Percentiles rank a stretch among this genome's conserved stretches.
These are phyloP conservation scores for Ennomos quercinarius DNA, from an alignment of 2,888 invertebrate species.

Conservation along the genomic window DNA sequence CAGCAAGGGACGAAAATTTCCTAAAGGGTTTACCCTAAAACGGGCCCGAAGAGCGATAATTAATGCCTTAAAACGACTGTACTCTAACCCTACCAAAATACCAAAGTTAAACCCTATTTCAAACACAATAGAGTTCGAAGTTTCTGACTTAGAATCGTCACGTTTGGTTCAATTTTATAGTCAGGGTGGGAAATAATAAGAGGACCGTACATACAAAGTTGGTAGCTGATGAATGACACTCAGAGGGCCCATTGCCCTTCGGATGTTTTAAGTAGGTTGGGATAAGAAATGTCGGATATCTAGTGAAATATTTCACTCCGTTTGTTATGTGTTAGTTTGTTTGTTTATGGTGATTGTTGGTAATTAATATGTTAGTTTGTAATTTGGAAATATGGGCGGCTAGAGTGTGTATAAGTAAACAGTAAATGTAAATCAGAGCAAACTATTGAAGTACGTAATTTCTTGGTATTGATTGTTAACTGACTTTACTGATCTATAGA, in stretches of 20 bases:
- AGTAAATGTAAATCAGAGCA: background rate
- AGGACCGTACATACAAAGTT: slow-evolving; percentile 82
- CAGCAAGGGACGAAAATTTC: slow-evolving; percentile 80
- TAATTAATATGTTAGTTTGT: slow-evolving; percentile 22
- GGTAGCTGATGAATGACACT: slow-evolving; percentile 84
- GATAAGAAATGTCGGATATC: slow-evolving; percentile 83
- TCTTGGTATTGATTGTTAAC: no score
- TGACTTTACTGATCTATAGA: no score
- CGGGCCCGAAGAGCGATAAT: slow-evolving; percentile 77
- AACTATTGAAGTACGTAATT: no score
- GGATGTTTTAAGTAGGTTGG: slow-evolving; percentile 82
- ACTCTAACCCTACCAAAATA: slow-evolving; percentile 46
- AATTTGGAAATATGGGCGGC: slow-evolving; percentile 11
- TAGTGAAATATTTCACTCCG: slow-evolving; percentile 73
- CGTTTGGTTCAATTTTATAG: slow-evolving; percentile 82
- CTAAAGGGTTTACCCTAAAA: slow-evolving; percentile 83
- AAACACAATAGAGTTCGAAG: slow-evolving; percentile 42
- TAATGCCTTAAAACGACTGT: slow-evolving; percentile 79
- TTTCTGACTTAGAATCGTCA: slow-evolving; percentile 42
- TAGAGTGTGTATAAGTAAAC: slow-evolving; percentile 10
- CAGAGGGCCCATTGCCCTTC: slow-evolving; percentile 84
- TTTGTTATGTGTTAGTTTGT: slow-evolving; percentile 45
- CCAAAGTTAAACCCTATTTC: slow-evolving; percentile 47
- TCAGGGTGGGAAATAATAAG: slow-evolving; percentile 81
- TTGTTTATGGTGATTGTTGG: slow-evolving; percentile 51